These are phyloP conservation scores for Chondrilla cf. caribensis DNA, from an alignment of 37 sponge, comb jelly and placozoan genomes.

Conservation along the genomic window DNA sequence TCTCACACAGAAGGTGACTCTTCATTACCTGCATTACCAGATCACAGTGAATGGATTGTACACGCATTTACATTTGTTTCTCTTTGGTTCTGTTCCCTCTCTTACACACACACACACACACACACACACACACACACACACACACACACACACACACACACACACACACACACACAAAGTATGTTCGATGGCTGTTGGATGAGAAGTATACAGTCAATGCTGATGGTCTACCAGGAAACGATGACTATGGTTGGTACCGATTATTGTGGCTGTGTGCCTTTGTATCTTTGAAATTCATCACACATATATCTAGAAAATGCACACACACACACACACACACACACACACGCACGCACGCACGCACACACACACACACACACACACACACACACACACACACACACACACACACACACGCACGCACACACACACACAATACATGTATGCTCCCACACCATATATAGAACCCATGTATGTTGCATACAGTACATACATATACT, in stretches of 20 bases:
- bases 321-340: conserved; percentile 24
- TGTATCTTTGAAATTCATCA: neutral
- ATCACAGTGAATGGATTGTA: neutral
- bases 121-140: neutral
- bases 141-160: neutral
- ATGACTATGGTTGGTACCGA: conserved; percentile 54
- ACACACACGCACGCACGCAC: conserved; percentile 31
- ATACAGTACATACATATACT: neutral
- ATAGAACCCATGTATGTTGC: neutral
- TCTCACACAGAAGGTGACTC: conserved; percentile 50
- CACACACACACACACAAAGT: neutral
- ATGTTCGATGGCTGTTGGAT: conserved; percentile 51
- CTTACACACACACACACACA: too few relatives aligned
- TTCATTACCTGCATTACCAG: neutral
- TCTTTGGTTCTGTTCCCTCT: too few relatives aligned
- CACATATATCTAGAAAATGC: neutral
- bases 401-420: conserved; percentile 8
- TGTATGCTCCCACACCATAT: neutral
- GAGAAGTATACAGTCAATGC: conserved; percentile 43
- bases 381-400: conserved; percentile 30
- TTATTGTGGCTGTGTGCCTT: neutral
- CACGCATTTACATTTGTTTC: too few relatives aligned
- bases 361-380: conserved; percentile 30
- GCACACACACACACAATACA: neutral
- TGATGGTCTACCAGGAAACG: conserved; percentile 53